Evolutionary conservation across 2,113 vertebrate genomes (phyloP), one percentile per base, ranked within the genome.

Genomic region (Alosa alosa): DNA sequence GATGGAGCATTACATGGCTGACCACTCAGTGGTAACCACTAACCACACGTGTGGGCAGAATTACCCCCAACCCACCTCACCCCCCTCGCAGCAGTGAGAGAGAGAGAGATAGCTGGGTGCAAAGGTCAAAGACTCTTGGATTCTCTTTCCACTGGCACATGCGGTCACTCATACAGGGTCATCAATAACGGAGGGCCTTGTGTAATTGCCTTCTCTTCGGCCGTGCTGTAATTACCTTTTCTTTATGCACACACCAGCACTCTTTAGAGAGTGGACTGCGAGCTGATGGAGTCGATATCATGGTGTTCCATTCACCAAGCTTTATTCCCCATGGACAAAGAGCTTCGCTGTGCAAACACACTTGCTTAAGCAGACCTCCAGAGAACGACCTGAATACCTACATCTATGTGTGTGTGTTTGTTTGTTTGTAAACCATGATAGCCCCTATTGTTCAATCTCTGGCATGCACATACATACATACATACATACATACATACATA

Each of bases 221-320:
- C 55, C 55, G 15, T 5, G 17, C 47, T 9, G 25, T 78, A 86
- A 84, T 8, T 36, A 36, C 72, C 15, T 36, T 17, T 15, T 55
- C 52, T 5, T 44, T 10, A 7, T 31, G n/a, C 60, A 25, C n/a
- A 13, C 64, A 68, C 64, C 64, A 8, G 31, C 41, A 25, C 83
- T 84, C 85, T 82, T 82, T 75, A 45, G 41, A 75, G 50, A 84
- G 46, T 39, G 13, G 52, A 6, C 20, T 13, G 84, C 89, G 72
- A 92, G 84, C 84, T 88, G 82, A 50, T 82, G 72, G 52, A 88
- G 85, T 91, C 64, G 6, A 92, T 93, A 90, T 82, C 20, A 88
- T 91, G 86, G 90, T 87, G 90, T 91, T 84, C 82, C 87, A 89
- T 86, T 88, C 86, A 88, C 85, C 86, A 84, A 86, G 22, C 82